Conservation (phyloP, 2,888 invertebrate genomes). For the Erebia palarica region DNA sequence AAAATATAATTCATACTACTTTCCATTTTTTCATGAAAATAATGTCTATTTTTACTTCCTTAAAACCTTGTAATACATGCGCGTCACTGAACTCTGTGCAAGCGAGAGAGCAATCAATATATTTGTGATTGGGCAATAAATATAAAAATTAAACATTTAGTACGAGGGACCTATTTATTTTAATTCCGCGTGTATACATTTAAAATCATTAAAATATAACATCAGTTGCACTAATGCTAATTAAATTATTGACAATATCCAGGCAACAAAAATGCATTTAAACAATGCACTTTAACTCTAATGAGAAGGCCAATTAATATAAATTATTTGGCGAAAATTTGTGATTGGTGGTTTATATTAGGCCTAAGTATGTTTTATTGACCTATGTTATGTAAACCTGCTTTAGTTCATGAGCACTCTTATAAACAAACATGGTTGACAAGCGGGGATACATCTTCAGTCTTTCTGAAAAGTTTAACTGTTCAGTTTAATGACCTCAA, state of each 20-base stretch:
- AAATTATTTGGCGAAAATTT: neutral
- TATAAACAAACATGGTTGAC: no score
- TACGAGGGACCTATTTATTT: neutral
- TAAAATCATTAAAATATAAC: neutral
- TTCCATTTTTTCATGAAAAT: conserved; percentile 60
- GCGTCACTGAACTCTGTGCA: neutral
- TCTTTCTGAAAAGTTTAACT: no score
- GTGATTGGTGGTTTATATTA: conserved; percentile 8
- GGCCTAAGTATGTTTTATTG: conserved; percentile 3
- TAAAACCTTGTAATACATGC: conserved; percentile 45
- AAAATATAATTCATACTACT: conserved; percentile 63
- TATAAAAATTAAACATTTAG: no score
- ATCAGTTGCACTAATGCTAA: neutral
- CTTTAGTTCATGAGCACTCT: no score
- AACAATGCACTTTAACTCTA: neutral
- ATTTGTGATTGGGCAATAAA: neutral
- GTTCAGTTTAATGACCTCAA: no score
- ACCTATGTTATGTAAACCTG: neutral
- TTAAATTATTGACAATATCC: neutral
- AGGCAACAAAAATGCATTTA: conserved; percentile 3
- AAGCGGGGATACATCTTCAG: no score
- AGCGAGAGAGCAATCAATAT: conserved; percentile 13
- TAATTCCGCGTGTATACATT: neutral
- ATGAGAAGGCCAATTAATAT: neutral
- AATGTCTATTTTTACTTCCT: conserved; percentile 67